Evolutionary conservation across 2,113 vertebrate genomes (phyloP), one percentile per base, ranked within the genome.

Genomic region (Brachypteracias leptosomus): DNA sequence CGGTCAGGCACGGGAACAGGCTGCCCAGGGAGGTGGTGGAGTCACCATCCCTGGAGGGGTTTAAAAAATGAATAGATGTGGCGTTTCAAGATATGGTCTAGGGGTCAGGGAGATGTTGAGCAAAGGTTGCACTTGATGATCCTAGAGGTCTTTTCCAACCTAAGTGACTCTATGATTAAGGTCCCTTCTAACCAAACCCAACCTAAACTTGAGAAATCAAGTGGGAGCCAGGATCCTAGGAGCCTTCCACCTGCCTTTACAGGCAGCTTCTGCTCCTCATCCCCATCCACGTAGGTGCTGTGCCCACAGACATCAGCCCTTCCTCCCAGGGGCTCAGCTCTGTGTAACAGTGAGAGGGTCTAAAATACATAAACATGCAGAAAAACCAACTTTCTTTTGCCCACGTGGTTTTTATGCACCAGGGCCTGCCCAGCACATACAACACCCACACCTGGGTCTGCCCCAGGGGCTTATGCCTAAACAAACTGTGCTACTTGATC

Each of bases 221-320:
- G 33, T 4, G 2, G 51, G 33, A 88, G 9, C 10, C 4, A 13
- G 68, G 55, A 52, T 47, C 26, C 68, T 52, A 40, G 58, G 21
- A 68, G 11, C 26, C 4, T 31, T 33, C 7, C 54, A 42, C 35
- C 47, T 88, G 35, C 66, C 65, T 87, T 49, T 46, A n/a, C 51
- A 63, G 77, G 42, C 61, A 85, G 66, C 63, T 75, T 76, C 91
- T 87, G 33, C 65, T 72, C 68, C 35, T 68, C 16, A 1, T 52
- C 54, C 40, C 49, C 21, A 25, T 40, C 62, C 36, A 16, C 0
- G 2, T 5, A 14, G 16, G 38, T 65, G 66, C 59, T 49, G 54
- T 61, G 47, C 42, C 1, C 2, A 17, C 16, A 52, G 33, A 33
- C 25, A 35, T 20, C 0, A 0, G 10, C 28, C n/a, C 11, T 77